phyloP scores from a whole-genome alignment of 1,140 invertebrate genomes.

The Nylanderia fulva region DNA sequence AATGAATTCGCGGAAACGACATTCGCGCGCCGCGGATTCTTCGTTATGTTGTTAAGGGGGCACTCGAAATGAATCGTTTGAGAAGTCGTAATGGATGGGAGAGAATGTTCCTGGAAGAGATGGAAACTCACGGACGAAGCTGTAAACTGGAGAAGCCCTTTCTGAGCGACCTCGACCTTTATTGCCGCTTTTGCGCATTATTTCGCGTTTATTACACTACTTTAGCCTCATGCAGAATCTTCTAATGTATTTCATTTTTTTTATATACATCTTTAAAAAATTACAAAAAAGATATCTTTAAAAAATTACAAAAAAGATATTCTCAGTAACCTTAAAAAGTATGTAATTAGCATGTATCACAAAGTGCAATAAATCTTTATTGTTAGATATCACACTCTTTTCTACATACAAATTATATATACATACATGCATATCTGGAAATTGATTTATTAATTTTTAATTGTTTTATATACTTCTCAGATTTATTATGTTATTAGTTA shows the following conservation, averaged over 20 bases:
- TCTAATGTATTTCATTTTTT: too few species aligned
- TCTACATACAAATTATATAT: too few species aligned
- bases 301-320: too few species aligned
- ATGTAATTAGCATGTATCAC: too few species aligned
- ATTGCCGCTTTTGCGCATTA: neutral
- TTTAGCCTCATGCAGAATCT: neutral
- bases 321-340: too few species aligned
- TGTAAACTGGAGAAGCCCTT: constrained; percentile 2
- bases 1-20: constrained; percentile 73
- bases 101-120: constrained; percentile 62
- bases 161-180: neutral
- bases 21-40: constrained; percentile 65
- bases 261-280: neutral
- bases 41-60: constrained; percentile 49
- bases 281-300: neutral
- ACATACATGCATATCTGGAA: too few species aligned
- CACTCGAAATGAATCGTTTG: constrained; percentile 69
- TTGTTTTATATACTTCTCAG: too few species aligned
- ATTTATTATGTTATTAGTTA: too few species aligned
- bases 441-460: too few species aligned
- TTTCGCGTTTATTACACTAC: neutral
- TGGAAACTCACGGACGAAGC: constrained; percentile 42
- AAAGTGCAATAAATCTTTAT: too few species aligned
- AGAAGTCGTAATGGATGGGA: constrained; percentile 49
- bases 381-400: too few species aligned